A percentile compares a stretch with the other conserved stretches of the same genome.
Conservation (phyloP, 2,888 invertebrate genomes). For the Dryomyza anilis region DNA sequence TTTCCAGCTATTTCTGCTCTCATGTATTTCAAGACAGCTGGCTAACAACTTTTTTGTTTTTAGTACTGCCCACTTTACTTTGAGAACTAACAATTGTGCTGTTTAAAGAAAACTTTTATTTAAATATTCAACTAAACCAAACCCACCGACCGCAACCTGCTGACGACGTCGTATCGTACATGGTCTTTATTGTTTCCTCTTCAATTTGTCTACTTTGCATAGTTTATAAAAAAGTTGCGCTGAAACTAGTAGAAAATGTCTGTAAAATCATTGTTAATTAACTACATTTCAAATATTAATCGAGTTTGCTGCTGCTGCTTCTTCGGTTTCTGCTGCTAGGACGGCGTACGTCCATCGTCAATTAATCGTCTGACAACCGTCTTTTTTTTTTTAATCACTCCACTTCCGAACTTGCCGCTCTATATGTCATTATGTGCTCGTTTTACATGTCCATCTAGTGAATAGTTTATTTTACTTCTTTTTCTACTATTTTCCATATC, state of each 20-base stretch:
- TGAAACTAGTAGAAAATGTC: background rate
- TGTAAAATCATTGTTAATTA: conserved; percentile 39
- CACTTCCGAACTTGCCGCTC: background rate
- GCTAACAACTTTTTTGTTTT: too few relatives aligned
- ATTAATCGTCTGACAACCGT: too few relatives aligned
- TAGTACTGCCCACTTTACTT: too few relatives aligned
- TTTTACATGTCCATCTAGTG: conserved; percentile 21
- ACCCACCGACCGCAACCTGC: background rate
- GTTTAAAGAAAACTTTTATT: conserved; percentile 6
- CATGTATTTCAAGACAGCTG: too few relatives aligned
- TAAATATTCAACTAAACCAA: background rate
- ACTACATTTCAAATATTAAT: conserved; percentile 39
- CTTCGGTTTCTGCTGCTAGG: background rate
- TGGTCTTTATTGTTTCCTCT: background rate
- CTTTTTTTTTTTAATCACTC: background rate
- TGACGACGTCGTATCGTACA: background rate
- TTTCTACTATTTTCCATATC: background rate
- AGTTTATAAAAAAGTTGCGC: conserved; percentile 4
- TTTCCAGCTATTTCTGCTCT: too few relatives aligned
- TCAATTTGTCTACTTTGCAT: background rate
- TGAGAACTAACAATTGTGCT: too few relatives aligned
- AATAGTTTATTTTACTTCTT: conserved; percentile 7
- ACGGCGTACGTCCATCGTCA: too few relatives aligned
- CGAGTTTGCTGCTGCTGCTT: conserved; percentile 21
- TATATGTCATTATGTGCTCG: conserved; percentile 18